Evolutionary conservation across 2,888 invertebrate genomes (phyloP).

Genomic region (Conops quadrifasciatus): DNA sequence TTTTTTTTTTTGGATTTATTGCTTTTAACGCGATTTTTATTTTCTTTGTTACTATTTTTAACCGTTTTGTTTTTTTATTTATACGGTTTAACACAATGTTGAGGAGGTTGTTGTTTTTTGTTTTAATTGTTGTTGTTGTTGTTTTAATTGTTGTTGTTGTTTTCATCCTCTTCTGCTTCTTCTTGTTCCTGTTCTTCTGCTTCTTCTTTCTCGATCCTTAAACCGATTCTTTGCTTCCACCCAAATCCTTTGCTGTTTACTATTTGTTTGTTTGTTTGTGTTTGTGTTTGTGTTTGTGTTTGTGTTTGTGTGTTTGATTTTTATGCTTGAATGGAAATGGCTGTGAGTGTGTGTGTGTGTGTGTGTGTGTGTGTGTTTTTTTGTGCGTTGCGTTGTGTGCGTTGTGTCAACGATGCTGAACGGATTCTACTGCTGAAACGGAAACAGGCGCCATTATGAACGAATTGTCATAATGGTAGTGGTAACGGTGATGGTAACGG

Average conservation of each 20-base stretch:
- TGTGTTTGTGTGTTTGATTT: too few species aligned
- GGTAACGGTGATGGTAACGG: too few species aligned
- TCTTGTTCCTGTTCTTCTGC: not conserved
- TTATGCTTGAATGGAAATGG: too few species aligned
- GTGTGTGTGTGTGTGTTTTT: not conserved
- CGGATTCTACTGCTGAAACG: slow-evolving; percentile 33
- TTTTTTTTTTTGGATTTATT: too few species aligned
- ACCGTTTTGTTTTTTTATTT: too few species aligned
- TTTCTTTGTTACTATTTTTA: too few species aligned
- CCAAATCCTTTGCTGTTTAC: not conserved
- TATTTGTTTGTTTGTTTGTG: not conserved
- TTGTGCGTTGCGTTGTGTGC: not conserved
- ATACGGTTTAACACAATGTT: too few species aligned
- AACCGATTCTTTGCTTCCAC: too few species aligned
- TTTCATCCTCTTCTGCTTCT: not conserved
- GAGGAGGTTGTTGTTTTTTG: not conserved
- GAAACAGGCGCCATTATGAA: slow-evolving; percentile 36
- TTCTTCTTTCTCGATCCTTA: too few species aligned
- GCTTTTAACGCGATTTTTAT: too few species aligned
- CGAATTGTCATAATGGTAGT: slow-evolving; percentile 11
- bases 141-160: not conserved
- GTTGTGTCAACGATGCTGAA: too few species aligned
- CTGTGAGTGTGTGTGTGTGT: slow-evolving; percentile 4
- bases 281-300: not conserved
- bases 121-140: not conserved